phyloP scores from a whole-genome alignment of 1,140 invertebrate species.

The Papilio machaon region DNA sequence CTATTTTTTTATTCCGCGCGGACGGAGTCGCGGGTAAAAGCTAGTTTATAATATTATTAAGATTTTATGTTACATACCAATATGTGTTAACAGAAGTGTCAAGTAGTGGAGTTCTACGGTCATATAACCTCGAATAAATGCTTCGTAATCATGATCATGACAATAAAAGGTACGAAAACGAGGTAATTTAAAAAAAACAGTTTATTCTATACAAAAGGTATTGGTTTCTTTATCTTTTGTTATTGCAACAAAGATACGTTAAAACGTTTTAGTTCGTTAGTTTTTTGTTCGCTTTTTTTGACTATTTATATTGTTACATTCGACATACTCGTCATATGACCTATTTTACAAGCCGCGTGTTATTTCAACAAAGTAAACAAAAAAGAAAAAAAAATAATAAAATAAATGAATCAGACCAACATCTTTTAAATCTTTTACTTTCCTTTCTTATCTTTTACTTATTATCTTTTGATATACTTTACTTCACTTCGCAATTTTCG shows the following conservation, averaged over 20 bases:
- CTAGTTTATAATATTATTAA: no score
- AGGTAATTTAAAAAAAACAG: not conserved
- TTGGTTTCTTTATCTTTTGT: not conserved
- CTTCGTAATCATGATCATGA: not conserved
- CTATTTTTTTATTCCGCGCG: no score
- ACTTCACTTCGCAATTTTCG: no score
- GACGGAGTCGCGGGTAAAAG: no score
- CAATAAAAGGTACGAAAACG: not conserved
- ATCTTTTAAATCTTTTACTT: no score
- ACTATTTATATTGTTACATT: not conserved
- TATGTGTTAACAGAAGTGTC: no score
- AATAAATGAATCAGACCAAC: no score
- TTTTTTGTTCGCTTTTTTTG: not conserved
- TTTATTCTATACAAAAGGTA: not conserved
- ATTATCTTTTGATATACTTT: no score
- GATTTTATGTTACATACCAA: no score
- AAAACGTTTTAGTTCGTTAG: not conserved
- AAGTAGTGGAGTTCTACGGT: no score
- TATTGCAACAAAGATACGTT: not conserved
- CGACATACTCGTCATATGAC: not conserved
- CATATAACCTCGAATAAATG: not conserved
- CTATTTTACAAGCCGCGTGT: not conserved
- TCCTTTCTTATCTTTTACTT: no score
- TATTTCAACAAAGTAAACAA: not conserved
- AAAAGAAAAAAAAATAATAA: no score